Percentiles rank a stretch among this genome's conserved stretches.
Evolutionary conservation across 2,888 invertebrate species (phyloP).

Genomic region (Geophilus truncorum): DNA sequence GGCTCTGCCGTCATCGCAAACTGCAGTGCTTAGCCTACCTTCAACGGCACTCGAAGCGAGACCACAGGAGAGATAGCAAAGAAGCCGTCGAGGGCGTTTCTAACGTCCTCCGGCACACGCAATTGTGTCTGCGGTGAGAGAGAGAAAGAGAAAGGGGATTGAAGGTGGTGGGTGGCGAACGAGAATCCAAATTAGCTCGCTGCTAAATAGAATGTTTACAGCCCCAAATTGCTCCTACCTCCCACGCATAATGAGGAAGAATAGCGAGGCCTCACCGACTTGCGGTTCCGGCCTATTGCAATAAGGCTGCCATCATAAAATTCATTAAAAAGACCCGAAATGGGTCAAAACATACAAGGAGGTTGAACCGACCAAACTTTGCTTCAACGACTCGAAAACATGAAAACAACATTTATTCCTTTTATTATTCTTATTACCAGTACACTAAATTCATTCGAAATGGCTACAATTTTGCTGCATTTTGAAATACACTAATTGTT

Average conservation of each 20-base stretch:
- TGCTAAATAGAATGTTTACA: not conserved
- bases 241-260: not conserved
- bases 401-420: not conserved
- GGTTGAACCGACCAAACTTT: not conserved
- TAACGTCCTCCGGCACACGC: not conserved
- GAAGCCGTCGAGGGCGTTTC: not conserved
- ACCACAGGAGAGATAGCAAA: not conserved
- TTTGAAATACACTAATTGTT: too few relatives aligned
- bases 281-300: not conserved
- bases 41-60: not conserved
- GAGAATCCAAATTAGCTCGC: not conserved
- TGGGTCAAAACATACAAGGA: not conserved
- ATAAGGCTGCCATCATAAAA: not conserved
- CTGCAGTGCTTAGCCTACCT: not conserved
- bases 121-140: not conserved
- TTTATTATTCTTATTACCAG: too few relatives aligned
- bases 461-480: too few relatives aligned
- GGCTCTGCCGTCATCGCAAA: not conserved
- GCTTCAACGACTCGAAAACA: not conserved
- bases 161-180: not conserved
- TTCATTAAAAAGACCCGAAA: not conserved
- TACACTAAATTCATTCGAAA: too few relatives aligned
- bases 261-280: not conserved
- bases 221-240: not conserved
- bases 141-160: too few relatives aligned